phyloP scores from a whole-genome alignment of 2,888 invertebrate genomes.

The Archaeoteleia sp. region DNA sequence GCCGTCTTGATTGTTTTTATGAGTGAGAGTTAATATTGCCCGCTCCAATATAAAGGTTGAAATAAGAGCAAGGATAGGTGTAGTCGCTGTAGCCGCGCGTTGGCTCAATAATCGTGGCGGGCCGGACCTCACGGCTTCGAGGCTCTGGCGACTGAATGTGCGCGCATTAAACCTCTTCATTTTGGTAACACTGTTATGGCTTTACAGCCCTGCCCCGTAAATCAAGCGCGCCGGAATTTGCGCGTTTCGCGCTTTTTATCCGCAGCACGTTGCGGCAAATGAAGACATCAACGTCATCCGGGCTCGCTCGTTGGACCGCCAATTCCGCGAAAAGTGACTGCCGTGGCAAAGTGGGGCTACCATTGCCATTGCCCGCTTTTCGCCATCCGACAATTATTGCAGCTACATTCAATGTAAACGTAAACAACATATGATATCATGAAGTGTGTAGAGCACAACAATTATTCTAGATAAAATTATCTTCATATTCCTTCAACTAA shows the following conservation, averaged over 20 bases:
- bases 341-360: no score
- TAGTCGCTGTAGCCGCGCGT: conserved; percentile 25
- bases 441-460: no score
- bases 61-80: conserved; percentile 54
- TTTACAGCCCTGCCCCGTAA: conserved; percentile 67
- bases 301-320: conserved; percentile 6
- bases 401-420: no score
- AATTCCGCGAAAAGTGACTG: conserved; percentile 32
- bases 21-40: conserved; percentile 56
- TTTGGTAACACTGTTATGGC: conserved; percentile 69
- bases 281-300: conserved; percentile 48
- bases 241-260: conserved; percentile 57
- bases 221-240: conserved; percentile 66
- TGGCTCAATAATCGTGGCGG: conserved; percentile 32
- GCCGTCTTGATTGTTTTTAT: conserved; percentile 72
- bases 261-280: conserved; percentile 26
- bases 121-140: neutral
- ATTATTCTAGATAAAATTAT: no score
- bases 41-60: conserved; percentile 57
- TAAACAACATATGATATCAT: no score
- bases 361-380: no score
- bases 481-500: no score
- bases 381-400: no score
- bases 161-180: conserved; percentile 69
- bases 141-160: conserved; percentile 27